Base-by-base conservation (phyloP, 2,113 vertebrate species). In the Xiphias gladius region DNA sequence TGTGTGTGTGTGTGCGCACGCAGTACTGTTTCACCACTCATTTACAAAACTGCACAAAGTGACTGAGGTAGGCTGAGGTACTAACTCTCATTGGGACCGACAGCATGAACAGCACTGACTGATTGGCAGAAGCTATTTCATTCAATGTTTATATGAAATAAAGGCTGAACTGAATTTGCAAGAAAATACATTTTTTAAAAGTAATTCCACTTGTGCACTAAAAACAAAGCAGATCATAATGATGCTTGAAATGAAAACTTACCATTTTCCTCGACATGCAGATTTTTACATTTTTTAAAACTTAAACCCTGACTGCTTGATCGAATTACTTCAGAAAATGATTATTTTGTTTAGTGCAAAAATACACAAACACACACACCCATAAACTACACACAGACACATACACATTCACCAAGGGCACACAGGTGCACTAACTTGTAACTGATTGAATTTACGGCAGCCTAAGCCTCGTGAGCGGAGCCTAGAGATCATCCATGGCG, bases 401-500 rank as follows among this genome's bases (percentile, higher is more conserved):
- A 88, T 74, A 89, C 65, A 80, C 11, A 73, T 62, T 75, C 68
- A 69, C 41, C 52, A 82, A 75, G 54, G 54, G 84, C 90, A 91
- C 88, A 88, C 86, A 90, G 88, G 89, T 93, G 91, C 71, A 88
- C 75, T 79, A 82, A 89, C 82, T 52, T 16, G 76, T 68, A 85
- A 82, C 82, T 91, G 83, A 93, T 92, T 91, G 77, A 92, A 93
- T 93, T 92, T 86, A 89, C 73, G 41, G 86, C 79, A 80, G 74
- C 65, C 82, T 86, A 84, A 90, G 77, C 89, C 82, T 76, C 79
- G 78, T 84, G 86, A 92, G 89, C 79, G 8, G 86, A 91, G 91
- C 88, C 85, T 79, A 88, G 89, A 91, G 86, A 92, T 89, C 89
- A 91, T 90, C 90, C 83, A 69, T 90, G 87, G 84, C 81, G 57